Evolutionary conservation across 2,113 vertebrate genomes (phyloP).

Genomic region (Callipepla californica): DNA sequence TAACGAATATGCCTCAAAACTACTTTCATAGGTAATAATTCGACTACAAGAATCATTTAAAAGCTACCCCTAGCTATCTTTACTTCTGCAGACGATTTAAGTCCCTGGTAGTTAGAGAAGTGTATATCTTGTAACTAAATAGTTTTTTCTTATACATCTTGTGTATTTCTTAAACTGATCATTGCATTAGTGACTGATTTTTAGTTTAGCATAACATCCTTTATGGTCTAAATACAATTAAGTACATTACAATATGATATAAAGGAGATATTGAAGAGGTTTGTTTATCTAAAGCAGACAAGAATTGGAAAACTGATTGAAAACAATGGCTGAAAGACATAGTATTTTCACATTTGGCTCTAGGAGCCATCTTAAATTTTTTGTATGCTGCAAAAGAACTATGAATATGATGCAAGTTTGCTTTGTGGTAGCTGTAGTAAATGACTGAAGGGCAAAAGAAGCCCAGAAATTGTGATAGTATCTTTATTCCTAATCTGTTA

Average conservation of each 20-base stretch:
- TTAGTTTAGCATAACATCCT: neutral
- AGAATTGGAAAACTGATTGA: neutral
- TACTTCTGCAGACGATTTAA: neutral
- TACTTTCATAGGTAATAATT: neutral
- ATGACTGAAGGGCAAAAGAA: neutral
- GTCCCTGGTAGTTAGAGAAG: neutral
- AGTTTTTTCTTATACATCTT: neutral
- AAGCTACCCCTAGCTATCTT: neutral
- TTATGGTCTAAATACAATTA: neutral
- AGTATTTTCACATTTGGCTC: neutral
- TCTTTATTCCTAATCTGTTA: neutral
- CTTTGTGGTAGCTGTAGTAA: neutral
- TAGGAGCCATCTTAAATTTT: neutral
- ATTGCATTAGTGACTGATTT: neutral
- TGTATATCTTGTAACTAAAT: accelerated
- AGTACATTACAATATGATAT: neutral
- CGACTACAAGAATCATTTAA: neutral
- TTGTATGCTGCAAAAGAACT: neutral
- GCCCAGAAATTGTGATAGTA: neutral
- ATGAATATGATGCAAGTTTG: neutral
- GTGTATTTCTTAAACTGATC: neutral
- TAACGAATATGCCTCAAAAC: neutral
- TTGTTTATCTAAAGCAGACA: neutral
- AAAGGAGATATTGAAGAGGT: no score
- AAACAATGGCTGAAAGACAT: neutral